Conservation (phyloP, 2,888 invertebrate species). For the Andrena marginata region DNA sequence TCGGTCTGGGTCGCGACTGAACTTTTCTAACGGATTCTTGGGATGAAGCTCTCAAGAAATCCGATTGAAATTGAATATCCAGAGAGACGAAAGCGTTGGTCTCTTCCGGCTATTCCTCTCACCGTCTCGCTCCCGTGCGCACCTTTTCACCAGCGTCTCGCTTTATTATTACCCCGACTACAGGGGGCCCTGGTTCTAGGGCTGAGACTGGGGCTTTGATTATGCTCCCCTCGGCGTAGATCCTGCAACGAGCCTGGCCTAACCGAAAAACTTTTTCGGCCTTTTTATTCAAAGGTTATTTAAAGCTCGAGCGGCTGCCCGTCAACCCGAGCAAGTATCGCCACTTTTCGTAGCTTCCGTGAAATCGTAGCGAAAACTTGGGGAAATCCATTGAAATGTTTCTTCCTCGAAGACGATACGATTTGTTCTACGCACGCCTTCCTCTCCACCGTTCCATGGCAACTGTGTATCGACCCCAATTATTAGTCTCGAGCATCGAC, state of each 20-base stretch:
- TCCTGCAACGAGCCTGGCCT: constrained; percentile 33
- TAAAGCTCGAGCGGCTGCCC: constrained; percentile 29
- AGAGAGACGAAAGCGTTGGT: constrained; percentile 27
- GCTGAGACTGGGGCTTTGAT: neutral
- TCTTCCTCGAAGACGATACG: neutral
- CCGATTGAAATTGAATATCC: constrained; percentile 68
- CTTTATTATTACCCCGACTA: constrained; percentile 54
- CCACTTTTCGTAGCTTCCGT: neutral
- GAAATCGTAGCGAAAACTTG: neutral
- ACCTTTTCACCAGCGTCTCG: constrained; percentile 21
- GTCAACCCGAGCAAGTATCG: too few relatives aligned
- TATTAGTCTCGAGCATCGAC: neutral
- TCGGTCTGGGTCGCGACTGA: constrained; percentile 46
- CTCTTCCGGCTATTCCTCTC: constrained; percentile 26
- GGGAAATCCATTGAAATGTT: constrained; percentile 26
- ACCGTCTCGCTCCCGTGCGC: neutral
- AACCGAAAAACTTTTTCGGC: constrained; percentile 55
- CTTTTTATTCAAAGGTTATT: constrained; percentile 58
- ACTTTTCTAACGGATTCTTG: constrained; percentile 56
- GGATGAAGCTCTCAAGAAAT: constrained; percentile 56
- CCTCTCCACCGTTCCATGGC: neutral
- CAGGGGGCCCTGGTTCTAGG: neutral
- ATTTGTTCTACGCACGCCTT: neutral
- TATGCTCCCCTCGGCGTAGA: constrained; percentile 49
- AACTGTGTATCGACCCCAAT: neutral